phyloP scores from a whole-genome alignment of 2,113 vertebrate genomes.

The Lucifuga dentata region DNA sequence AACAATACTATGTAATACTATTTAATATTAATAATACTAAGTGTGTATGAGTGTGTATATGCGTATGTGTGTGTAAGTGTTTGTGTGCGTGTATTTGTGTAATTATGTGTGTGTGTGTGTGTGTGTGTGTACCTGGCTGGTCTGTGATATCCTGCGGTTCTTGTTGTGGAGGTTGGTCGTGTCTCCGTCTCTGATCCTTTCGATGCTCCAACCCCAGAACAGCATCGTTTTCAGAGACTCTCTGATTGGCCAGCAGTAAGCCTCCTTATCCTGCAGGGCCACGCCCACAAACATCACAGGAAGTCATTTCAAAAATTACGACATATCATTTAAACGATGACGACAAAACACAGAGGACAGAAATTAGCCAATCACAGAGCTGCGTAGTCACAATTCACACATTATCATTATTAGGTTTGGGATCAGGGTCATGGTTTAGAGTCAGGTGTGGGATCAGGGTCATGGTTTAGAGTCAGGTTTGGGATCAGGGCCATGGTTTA shows the following conservation, averaged over 20 bases:
- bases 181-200: slow-evolving; percentile 91
- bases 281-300: neutral
- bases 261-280: slow-evolving; percentile 90
- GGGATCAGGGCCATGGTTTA: no score
- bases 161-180: slow-evolving; percentile 88
- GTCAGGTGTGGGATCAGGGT: no score
- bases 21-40: no score
- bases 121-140: slow-evolving; percentile 86
- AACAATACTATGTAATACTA: no score
- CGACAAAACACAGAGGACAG: no score
- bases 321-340: no score
- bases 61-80: neutral
- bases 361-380: no score
- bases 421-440: no score
- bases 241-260: slow-evolving; percentile 91
- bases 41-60: neutral
- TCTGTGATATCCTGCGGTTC: slow-evolving; percentile 92
- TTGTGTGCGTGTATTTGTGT: neutral
- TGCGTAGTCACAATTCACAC: no score
- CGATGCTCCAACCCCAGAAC: slow-evolving; percentile 93
- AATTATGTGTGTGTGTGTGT: neutral
- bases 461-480: no score
- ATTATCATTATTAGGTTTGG: no score
- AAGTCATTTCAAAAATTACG: no score
- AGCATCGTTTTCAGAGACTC: slow-evolving; percentile 96